Evolutionary conservation across 64 coral and sea anemone genomes (phyloP).

Genomic region (Pocillopora verrucosa): DNA sequence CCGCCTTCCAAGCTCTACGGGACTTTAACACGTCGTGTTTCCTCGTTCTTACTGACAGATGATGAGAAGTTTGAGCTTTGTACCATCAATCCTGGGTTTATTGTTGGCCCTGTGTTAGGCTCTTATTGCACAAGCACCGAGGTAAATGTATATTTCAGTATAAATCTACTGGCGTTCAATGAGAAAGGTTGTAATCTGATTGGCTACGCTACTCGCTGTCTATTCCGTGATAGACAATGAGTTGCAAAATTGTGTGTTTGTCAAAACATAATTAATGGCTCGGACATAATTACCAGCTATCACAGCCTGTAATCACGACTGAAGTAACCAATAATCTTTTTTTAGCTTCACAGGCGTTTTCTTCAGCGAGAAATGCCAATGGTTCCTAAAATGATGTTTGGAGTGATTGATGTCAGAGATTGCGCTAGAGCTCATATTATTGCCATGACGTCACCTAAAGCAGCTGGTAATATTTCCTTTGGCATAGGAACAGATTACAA

Average conservation of each 20-base stretch:
- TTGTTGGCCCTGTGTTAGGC: constrained; percentile 82
- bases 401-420: constrained; percentile 85
- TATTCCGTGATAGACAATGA: too few species aligned
- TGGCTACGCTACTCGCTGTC: too few species aligned
- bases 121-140: constrained; percentile 90
- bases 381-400: constrained; percentile 56
- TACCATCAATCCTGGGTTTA: constrained; percentile 82
- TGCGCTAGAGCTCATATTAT: constrained; percentile 87
- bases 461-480: constrained; percentile 49
- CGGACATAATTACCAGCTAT: too few species aligned
- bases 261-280: too few species aligned
- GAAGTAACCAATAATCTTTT: background rate
- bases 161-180: too few species aligned
- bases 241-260: too few species aligned
- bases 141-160: constrained; percentile 27
- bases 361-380: constrained; percentile 72
- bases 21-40: too few species aligned
- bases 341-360: constrained; percentile 74
- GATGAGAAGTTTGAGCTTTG: constrained; percentile 81
- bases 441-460: constrained; percentile 76
- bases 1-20: too few species aligned
- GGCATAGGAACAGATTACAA: too few species aligned
- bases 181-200: background rate
- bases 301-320: too few species aligned
- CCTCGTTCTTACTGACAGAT: constrained; percentile 27